Base-by-base conservation (phyloP, 2,888 invertebrate species). In the Melieria picta region DNA sequence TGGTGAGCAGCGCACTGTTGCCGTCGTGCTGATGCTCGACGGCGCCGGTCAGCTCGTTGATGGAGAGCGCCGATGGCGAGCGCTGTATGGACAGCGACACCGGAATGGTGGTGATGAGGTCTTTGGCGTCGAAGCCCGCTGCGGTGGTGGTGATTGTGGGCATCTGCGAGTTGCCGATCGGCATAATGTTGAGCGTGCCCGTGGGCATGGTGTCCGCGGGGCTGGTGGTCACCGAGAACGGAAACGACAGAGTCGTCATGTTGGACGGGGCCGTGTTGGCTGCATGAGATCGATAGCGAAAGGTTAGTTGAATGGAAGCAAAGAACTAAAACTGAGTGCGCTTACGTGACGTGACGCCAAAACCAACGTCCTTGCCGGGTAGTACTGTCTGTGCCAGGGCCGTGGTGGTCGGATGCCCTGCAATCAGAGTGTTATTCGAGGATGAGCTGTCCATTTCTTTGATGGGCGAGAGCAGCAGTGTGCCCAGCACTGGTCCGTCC, bases 381-480 rank as follows among this genome's bases (percentile, higher is more conserved):
- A 94, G 86, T 10, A 94, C 92, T 0, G 94, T 93, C 83, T 94
- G 93, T 5, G 94, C 94, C 73, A 94, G 87, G 5, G 94, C 94
- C 1, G 93, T 91, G 0, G 94, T 93, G 9, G 92, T 91, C 6
- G 93, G 91, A 86, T 92, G 91, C 46, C 92, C 91, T 46, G 92
- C 90, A 83, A 92, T 92, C 78, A 93, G 84, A 62, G 93, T 93
- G 82, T 92, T 93, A 83, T 92, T 92, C 64, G 92, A 92, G 0
- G 93, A 93, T 52, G 90, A 91, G 75, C 93, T 92, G 79, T 95
- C 95, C 77, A 93, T 88, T 87, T 95, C 95, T 84, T 94, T 94
- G 74, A 95, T 95, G 1, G 95, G 94, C 3, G 94, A 94, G 13
- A 95, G 88, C 56, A 93, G 91, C 46, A 94, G 87, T 9, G 92